Evolutionary conservation across 1,140 invertebrate genomes (phyloP), one percentile per base, ranked within the genome.

Genomic region (Phthorimaea operculella): DNA sequence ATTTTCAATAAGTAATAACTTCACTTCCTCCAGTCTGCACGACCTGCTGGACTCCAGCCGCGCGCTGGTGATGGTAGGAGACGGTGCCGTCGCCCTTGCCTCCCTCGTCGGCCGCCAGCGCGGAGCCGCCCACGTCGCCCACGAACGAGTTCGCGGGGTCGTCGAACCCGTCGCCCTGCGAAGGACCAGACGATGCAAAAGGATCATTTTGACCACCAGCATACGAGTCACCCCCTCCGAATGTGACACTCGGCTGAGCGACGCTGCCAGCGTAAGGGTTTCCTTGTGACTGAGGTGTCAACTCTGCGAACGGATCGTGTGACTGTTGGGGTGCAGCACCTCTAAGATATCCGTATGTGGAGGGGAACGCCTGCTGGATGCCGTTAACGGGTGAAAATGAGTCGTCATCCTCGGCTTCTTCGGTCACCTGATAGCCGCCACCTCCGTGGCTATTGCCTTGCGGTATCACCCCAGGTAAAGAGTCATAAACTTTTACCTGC

Each of bases 401-500:
- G 39, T 82, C 78, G 4, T 85, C 80, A 3, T 85, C 76, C 1
- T 68, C 70, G 0, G 74, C 80, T 33, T 81, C 66, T 51, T 86
- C 86, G 0, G 70, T 78, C 1, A 87, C 80, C 52, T 86, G 77
- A 45, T 87, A 83, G 0, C 76, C 77, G 15, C 58, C 60, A 1
- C 51, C 63, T 7, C 51, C 47, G 17, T 50, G 56, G 9, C 58
- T 58, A 16, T 17, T 42, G 15, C 17, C 11, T 5, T 28, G 33
- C 2, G 71, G 71, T 51, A 79, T 18, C 16, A 63, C 70, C 1
- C 74, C 75, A 3, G 81, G 81, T 10, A 79, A 60, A 0, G 79
- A 79, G 62, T 82, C 79, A 21, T 72, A 84, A 3, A 84, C 78
- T 58, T 84, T 84, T 2, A 80, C 72, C 57, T 84, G 77, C 54